Percentiles rank a stretch among this genome's conserved stretches.
These are phyloP conservation scores for Parnassius glacialis DNA, from an alignment of 2,888 invertebrate species.

Conservation along the genomic window DNA sequence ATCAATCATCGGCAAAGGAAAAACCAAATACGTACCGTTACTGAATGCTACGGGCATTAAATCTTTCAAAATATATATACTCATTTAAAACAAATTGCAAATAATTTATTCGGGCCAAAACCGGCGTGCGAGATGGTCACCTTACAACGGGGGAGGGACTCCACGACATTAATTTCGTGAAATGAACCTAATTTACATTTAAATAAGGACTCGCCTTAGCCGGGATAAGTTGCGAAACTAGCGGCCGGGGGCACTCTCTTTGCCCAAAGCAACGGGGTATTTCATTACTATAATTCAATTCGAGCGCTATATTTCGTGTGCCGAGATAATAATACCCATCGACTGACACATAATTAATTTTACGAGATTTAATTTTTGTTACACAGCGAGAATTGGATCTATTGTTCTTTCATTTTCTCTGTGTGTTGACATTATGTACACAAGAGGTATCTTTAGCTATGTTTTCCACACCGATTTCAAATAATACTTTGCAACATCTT, in stretches of 20 bases:
- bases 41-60: background rate
- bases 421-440: background rate
- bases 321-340: constrained; percentile 33
- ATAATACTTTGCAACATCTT: too few relatives aligned
- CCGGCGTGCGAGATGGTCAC: constrained; percentile 49
- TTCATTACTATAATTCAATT: constrained; percentile 80
- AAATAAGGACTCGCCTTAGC: constrained; percentile 87
- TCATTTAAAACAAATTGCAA: too few relatives aligned
- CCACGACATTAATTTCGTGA: constrained; percentile 91
- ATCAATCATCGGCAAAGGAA: too few relatives aligned
- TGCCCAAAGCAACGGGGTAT: constrained; percentile 74
- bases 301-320: constrained; percentile 53
- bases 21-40: background rate
- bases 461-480: background rate
- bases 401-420: constrained; percentile 22
- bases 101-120: constrained; percentile 35
- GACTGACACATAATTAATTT: constrained; percentile 28
- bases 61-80: too few relatives aligned
- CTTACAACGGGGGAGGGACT: constrained; percentile 76
- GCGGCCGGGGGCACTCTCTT: constrained; percentile 69
- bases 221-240: constrained; percentile 81
- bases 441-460: background rate
- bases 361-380: constrained; percentile 24
- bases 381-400: background rate
- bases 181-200: constrained; percentile 95